Evolutionary conservation across 2,113 vertebrate genomes (phyloP).

Genomic region (Pollimyrus isidori): DNA sequence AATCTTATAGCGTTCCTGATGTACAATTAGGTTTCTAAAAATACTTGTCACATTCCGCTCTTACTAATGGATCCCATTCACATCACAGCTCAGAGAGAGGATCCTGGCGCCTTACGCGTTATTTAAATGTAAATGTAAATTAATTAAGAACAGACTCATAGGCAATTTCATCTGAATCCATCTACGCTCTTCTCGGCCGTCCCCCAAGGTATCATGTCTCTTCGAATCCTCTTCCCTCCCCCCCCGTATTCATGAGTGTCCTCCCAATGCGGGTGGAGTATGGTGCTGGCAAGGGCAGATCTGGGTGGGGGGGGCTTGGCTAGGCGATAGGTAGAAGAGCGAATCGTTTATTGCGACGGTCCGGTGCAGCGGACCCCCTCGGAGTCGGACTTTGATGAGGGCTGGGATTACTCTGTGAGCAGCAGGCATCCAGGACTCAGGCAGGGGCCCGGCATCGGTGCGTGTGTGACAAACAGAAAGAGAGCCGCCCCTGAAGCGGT

Average conservation of each 20-base stretch:
- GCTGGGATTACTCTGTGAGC: conserved; percentile 40
- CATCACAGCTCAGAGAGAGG: not conserved
- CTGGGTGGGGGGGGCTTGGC: conserved; percentile 23
- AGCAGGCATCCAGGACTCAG: conserved; percentile 26
- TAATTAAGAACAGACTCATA: conserved; percentile 14
- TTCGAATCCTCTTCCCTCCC: conserved; percentile 54
- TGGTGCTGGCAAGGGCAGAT: not conserved
- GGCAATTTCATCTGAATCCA: conserved; percentile 6
- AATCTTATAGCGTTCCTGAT: conserved; percentile 12
- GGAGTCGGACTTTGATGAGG: conserved; percentile 59
- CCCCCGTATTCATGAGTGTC: conserved; percentile 52
- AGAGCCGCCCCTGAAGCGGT: conserved; percentile 11
- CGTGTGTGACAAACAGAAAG: not conserved
- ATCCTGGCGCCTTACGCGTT: not conserved
- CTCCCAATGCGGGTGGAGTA: not conserved
- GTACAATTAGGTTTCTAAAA: conserved; percentile 6
- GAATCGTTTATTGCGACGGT: conserved; percentile 59
- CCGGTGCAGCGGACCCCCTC: conserved; percentile 54
- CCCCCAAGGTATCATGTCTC: conserved; percentile 49
- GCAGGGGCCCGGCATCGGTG: not conserved
- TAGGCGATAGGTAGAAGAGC: conserved; percentile 65
- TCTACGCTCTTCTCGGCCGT: conserved; percentile 20
- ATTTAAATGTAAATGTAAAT: conserved; percentile 24
- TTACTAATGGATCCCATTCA: not conserved
- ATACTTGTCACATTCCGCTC: conserved; percentile 2